Percentiles rank a stretch among this genome's conserved stretches.
phyloP scores from a whole-genome alignment of 2,888 invertebrate species.

The Phyto melanocephala region DNA sequence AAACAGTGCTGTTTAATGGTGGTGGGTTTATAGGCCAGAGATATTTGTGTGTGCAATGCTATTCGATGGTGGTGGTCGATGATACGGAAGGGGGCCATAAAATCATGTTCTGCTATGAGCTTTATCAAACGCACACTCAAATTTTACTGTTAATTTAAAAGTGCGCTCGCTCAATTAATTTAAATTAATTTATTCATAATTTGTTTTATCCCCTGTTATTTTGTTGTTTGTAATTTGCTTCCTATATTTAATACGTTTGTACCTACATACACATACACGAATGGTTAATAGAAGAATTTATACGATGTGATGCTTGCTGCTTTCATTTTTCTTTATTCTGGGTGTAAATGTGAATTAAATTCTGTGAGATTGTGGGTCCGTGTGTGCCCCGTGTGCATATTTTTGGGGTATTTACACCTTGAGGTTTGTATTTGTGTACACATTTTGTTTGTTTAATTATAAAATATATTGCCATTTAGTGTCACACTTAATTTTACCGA shows the following conservation, averaged over 20 bases:
- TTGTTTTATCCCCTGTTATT: conserved; percentile 52
- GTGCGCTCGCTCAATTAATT: conserved; percentile 65
- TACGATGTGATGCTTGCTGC: conserved; percentile 24
- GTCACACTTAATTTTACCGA: conserved; percentile 52
- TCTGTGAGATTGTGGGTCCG: not conserved
- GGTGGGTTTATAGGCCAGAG: conserved; percentile 5
- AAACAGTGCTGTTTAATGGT: not conserved
- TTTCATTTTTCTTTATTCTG: not conserved
- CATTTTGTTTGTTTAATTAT: conserved; percentile 57
- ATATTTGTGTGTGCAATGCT: not conserved
- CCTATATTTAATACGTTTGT: not conserved
- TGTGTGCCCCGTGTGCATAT: not conserved
- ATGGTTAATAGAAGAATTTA: not conserved
- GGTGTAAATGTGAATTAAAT: not conserved
- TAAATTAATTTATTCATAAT: conserved; percentile 65
- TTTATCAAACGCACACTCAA: conserved; percentile 56
- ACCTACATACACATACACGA: no score
- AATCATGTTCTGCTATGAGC: conserved; percentile 47
- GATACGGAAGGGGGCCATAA: not conserved
- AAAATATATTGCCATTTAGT: conserved; percentile 62
- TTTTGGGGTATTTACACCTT: not conserved
- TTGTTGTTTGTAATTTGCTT: conserved; percentile 13
- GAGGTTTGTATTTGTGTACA: conserved; percentile 6
- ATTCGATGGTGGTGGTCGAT: not conserved
- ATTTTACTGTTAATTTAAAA: conserved; percentile 65